phyloP scores from a whole-genome alignment of 2,888 invertebrate genomes.

The Lordiphosa fenestrarum region DNA sequence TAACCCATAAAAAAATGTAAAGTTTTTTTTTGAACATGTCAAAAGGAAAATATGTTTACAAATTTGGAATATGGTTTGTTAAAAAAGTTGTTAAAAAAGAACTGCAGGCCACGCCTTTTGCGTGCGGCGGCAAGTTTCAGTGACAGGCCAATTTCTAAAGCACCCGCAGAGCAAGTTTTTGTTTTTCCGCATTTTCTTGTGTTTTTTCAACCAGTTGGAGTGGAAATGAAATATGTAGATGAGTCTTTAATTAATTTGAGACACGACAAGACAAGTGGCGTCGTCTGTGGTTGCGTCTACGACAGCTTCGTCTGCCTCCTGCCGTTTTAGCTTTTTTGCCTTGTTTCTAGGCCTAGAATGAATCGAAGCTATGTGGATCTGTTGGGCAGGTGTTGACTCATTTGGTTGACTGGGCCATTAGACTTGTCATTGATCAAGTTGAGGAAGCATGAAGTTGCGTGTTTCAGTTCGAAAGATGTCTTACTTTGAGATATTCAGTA shows the following conservation, averaged over 20 bases:
- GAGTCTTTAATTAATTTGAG: constrained; percentile 75
- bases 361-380: constrained; percentile 16
- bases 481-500: no score
- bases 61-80: constrained; percentile 18
- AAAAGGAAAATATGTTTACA: constrained; percentile 31
- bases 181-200: constrained; percentile 65
- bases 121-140: constrained; percentile 33
- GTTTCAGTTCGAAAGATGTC: no score
- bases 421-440: constrained; percentile 58
- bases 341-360: neutral
- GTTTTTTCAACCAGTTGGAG: constrained; percentile 64
- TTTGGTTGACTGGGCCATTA: constrained; percentile 55
- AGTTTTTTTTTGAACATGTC: constrained; percentile 25
- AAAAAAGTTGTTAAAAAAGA: constrained; percentile 55
- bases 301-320: constrained; percentile 51
- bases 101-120: constrained; percentile 40
- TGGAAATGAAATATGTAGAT: constrained; percentile 75
- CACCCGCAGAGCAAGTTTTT: constrained; percentile 42
- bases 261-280: constrained; percentile 75
- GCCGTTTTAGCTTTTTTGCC: constrained; percentile 47
- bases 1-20: constrained; percentile 39
- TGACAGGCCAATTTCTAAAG: constrained; percentile 68
- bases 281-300: constrained; percentile 58
- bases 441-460: constrained; percentile 4
- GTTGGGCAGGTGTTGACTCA: constrained; percentile 69